These are phyloP conservation scores for Otocyon megalotis DNA, from an alignment of 2,113 vertebrate species.

Conservation along the genomic window DNA sequence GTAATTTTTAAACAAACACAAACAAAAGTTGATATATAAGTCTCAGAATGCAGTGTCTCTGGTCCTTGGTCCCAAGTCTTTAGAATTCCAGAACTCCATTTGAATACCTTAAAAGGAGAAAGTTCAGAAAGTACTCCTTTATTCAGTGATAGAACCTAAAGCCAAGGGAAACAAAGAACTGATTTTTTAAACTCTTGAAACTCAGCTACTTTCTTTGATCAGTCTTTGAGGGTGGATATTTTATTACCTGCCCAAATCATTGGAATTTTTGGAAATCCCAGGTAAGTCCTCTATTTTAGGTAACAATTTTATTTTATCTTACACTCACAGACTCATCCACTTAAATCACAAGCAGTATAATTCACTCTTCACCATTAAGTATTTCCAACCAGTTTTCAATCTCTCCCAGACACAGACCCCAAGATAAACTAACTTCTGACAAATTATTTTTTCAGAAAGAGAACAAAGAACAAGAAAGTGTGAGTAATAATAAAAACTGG, in stretches of 20 bases:
- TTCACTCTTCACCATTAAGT: neutral
- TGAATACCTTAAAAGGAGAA: neutral
- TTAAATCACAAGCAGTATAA: neutral
- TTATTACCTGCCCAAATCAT: neutral
- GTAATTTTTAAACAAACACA: constrained; percentile 6
- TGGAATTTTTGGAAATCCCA: neutral
- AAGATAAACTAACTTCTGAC: neutral
- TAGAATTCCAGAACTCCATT: neutral
- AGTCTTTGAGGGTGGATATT: neutral
- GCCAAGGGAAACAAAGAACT: neutral
- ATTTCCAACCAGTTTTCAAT: neutral
- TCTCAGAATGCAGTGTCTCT: neutral
- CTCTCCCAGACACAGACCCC: neutral
- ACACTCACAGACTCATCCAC: neutral
- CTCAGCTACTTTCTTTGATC: neutral
- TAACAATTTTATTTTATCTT: neutral
- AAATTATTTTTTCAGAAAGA: constrained; percentile 27
- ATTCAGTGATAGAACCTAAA: constrained; percentile 28
- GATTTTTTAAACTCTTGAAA: constrained; percentile 15
- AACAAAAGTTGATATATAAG: neutral
- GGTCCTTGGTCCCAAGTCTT: neutral
- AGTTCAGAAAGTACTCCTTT: neutral
- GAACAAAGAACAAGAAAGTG: neutral
- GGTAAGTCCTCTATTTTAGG: neutral
- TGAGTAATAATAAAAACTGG: neutral